Evolutionary conservation across 2,113 vertebrate species (phyloP).

Genomic region (Guaruba guarouba): DNA sequence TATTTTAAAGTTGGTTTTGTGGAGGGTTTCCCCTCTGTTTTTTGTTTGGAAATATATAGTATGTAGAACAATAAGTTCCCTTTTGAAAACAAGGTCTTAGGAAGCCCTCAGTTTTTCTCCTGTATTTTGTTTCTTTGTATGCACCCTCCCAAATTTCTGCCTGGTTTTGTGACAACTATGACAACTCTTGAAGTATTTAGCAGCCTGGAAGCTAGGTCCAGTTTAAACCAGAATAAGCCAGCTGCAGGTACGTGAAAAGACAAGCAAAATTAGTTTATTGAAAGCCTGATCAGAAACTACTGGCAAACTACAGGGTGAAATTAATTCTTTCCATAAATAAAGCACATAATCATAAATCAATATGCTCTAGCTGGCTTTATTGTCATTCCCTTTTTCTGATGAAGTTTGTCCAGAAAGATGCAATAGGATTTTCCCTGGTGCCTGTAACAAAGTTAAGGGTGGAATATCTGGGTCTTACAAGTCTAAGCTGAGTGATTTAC

Average conservation of each 20-base stretch:
- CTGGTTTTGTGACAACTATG: not conserved
- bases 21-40: not conserved
- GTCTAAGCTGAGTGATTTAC: not conserved
- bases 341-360: not conserved
- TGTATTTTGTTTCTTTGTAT: not conserved
- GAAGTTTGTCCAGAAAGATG: not conserved
- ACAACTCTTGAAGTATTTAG: not conserved
- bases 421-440: not conserved
- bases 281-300: not conserved
- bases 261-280: not conserved
- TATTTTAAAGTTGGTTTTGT: not conserved
- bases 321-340: not conserved
- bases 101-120: not conserved
- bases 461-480: not conserved
- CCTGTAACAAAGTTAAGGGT: not conserved
- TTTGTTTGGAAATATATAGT: not conserved
- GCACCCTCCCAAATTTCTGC: not conserved
- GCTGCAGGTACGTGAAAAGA: fast-evolving
- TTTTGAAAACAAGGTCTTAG: not conserved
- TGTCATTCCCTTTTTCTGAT: not conserved
- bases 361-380: not conserved
- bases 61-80: not conserved
- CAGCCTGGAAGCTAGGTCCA: not conserved
- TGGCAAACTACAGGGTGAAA: not conserved
- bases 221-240: not conserved